Evolutionary conservation across 2,888 invertebrate genomes (phyloP).

Genomic region (Leptogaster cylindrica): DNA sequence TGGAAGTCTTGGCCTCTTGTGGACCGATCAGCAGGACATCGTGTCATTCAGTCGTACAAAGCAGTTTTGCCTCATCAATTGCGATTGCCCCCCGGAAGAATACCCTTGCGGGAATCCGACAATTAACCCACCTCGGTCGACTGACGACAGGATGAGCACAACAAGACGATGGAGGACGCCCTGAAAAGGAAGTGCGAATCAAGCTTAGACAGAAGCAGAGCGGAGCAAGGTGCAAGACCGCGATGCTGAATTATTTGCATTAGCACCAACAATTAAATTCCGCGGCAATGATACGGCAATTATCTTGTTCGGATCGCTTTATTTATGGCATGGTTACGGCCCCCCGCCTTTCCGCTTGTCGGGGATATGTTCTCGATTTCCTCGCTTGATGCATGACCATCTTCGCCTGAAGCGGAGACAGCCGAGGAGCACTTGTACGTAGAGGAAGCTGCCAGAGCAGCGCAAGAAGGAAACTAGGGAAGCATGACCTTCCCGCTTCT

Average conservation of each 20-base stretch:
- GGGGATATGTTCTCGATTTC: neutral
- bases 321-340: constrained; percentile 25
- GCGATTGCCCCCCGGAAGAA: too few relatives aligned
- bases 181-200: constrained; percentile 58
- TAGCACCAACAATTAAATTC: constrained; percentile 48
- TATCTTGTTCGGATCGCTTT: constrained; percentile 40
- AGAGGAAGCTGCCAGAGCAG: neutral
- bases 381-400: neutral
- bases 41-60: too few relatives aligned
- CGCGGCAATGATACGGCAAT: constrained; percentile 43
- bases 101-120: too few relatives aligned
- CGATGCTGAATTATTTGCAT: constrained; percentile 52
- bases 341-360: neutral
- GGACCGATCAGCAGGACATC: too few relatives aligned
- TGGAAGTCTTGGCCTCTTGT: too few relatives aligned
- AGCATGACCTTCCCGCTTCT: constrained; percentile 23
- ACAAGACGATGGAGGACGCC: too few relatives aligned
- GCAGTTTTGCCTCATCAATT: too few relatives aligned
- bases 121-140: too few relatives aligned
- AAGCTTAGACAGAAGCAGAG: constrained; percentile 56
- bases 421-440: neutral
- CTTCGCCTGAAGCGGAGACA: neutral
- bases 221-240: constrained; percentile 55
- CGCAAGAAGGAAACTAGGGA: neutral
- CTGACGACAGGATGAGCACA: too few relatives aligned